Evolutionary conservation across 2,888 invertebrate species (phyloP).

Genomic region (Ceramica pisi): DNA sequence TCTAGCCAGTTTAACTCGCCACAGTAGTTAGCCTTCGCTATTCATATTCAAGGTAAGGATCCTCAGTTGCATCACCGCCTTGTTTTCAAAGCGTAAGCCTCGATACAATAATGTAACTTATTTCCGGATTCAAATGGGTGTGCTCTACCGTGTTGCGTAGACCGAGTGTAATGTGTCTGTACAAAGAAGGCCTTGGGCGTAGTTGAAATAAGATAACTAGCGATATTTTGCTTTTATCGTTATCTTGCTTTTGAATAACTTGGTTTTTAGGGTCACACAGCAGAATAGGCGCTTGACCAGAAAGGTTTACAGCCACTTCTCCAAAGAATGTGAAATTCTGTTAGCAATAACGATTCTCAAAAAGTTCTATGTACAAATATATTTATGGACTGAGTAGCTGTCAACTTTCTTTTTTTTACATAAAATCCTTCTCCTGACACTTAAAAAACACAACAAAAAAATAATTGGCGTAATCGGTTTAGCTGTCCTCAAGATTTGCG

Average conservation of each 20-base stretch:
- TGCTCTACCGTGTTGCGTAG: constrained; percentile 11
- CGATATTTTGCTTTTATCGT: not conserved
- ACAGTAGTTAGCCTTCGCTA: not conserved
- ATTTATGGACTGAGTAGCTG: too few species aligned
- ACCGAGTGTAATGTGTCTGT: not conserved
- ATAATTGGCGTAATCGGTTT: too few species aligned
- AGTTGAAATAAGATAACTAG: not conserved
- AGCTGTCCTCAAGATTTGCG: too few species aligned
- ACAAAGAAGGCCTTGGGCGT: constrained; percentile 15
- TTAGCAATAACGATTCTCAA: too few species aligned
- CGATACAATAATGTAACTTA: constrained; percentile 30
- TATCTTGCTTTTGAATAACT: not conserved
- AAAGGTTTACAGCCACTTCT: too few species aligned
- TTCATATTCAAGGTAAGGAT: constrained; percentile 24
- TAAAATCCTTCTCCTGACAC: too few species aligned
- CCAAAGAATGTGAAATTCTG: too few species aligned
- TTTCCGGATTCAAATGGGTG: constrained; percentile 44
- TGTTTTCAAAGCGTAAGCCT: constrained; percentile 27
- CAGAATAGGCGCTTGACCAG: too few species aligned
- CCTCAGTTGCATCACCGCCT: constrained; percentile 46
- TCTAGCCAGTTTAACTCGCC: not conserved
- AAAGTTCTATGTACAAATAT: too few species aligned
- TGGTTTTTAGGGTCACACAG: too few species aligned
- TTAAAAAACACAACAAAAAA: too few species aligned
- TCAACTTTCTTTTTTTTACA: too few species aligned